These are phyloP conservation scores for Mixornis gularis DNA, from an alignment of 2,113 vertebrate species.

Conservation along the genomic window DNA sequence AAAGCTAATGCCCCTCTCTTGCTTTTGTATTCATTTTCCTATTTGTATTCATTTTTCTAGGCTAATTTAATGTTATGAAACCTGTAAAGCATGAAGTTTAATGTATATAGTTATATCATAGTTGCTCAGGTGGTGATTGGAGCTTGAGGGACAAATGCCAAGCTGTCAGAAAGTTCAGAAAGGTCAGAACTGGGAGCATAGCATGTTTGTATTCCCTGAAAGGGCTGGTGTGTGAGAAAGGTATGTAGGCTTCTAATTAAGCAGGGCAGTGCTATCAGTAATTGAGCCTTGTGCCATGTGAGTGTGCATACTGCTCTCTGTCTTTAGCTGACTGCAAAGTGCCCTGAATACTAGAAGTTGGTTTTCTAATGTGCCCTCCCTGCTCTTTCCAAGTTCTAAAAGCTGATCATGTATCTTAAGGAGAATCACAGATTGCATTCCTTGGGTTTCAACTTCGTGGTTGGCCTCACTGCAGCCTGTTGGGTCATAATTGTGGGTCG, in stretches of 20 bases:
- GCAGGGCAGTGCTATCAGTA: neutral
- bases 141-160: neutral
- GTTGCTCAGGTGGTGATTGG: neutral
- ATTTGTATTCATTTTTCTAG: neutral
- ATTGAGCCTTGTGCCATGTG: neutral
- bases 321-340: neutral
- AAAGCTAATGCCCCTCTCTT: neutral
- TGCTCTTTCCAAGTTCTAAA: neutral
- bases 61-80: neutral
- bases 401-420: rapidly evolving
- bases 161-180: neutral
- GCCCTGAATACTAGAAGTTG: neutral
- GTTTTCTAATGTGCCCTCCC: neutral
- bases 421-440: neutral
- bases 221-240: neutral
- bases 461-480: neutral
- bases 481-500: neutral
- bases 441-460: neutral
- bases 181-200: neutral
- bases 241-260: neutral
- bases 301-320: neutral
- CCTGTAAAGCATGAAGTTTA: neutral
- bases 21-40: neutral
- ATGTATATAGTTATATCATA: neutral
- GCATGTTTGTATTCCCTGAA: neutral